These are phyloP conservation scores for Lutjanus campechanus DNA, from an alignment of 2,797 vertebrate species.

Conservation along the genomic window DNA sequence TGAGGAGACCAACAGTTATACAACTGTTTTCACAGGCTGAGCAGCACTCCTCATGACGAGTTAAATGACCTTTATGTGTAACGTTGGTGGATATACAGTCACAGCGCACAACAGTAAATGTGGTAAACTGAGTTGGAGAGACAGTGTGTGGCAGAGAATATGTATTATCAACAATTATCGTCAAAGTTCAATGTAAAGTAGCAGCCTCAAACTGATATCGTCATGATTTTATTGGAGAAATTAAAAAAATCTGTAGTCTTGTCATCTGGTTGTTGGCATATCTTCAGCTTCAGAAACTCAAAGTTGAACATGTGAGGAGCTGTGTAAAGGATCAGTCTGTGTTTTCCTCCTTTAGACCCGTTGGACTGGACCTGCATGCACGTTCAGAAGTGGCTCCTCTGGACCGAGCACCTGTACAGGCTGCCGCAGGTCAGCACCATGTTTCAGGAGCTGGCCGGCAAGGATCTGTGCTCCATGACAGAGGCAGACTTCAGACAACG, in stretches of 20 bases:
- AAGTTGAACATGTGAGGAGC: neutral
- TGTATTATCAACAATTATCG: neutral
- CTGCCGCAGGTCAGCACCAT: slow-evolving; percentile 90
- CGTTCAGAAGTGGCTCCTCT: slow-evolving; percentile 97
- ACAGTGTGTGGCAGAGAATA: neutral
- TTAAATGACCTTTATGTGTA: neutral
- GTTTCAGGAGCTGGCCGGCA: slow-evolving; percentile 92
- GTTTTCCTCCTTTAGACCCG: slow-evolving; percentile 84
- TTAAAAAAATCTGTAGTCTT: too few relatives aligned
- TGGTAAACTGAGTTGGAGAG: neutral
- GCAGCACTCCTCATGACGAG: neutral
- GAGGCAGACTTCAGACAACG: slow-evolving; percentile 94
- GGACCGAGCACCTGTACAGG: slow-evolving; percentile 95
- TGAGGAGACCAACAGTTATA: neutral
- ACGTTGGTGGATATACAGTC: too few relatives aligned
- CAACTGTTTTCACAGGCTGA: neutral
- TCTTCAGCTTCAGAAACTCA: neutral
- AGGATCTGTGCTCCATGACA: slow-evolving; percentile 92
- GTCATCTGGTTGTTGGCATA: neutral
- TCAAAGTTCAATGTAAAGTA: neutral
- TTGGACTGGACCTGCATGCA: slow-evolving; percentile 91
- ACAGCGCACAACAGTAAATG: neutral
- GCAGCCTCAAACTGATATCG: neutral
- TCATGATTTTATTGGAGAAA: too few relatives aligned
- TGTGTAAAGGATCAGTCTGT: neutral